These are phyloP conservation scores for Cephus runcator DNA, from an alignment of 2,888 invertebrate species.

Conservation along the genomic window DNA sequence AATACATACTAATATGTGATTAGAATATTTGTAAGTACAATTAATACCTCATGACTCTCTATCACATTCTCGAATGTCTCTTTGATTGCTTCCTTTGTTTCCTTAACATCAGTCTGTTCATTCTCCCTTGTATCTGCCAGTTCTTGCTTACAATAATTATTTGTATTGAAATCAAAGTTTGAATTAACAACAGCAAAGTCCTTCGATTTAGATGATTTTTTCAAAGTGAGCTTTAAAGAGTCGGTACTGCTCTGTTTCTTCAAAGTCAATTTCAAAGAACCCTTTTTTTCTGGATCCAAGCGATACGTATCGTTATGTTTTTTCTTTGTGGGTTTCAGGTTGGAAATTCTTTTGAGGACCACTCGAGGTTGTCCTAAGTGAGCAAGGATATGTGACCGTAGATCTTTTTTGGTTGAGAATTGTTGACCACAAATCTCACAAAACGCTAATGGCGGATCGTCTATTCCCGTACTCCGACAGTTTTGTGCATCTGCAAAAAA, in stretches of 20 bases:
- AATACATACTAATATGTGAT: neutral
- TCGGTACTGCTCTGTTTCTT: constrained; percentile 52
- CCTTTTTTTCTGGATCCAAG: constrained; percentile 52
- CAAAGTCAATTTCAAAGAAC: constrained; percentile 56
- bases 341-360: constrained; percentile 52
- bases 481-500: constrained; percentile 43
- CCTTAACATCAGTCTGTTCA: constrained; percentile 51
- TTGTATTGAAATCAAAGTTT: constrained; percentile 38
- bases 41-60: constrained; percentile 54
- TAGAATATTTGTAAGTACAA: neutral
- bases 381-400: constrained; percentile 50
- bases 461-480: constrained; percentile 14
- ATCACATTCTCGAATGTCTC: constrained; percentile 58
- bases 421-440: constrained; percentile 58
- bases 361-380: constrained; percentile 57
- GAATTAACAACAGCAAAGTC: constrained; percentile 56
- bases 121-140: constrained; percentile 54
- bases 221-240: constrained; percentile 52
- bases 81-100: constrained; percentile 46
- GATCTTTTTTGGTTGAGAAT: constrained; percentile 52
- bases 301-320: constrained; percentile 46
- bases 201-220: constrained; percentile 53
- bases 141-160: constrained; percentile 35
- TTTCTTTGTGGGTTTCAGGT: constrained; percentile 41
- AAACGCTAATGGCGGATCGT: constrained; percentile 29